Conservation (phyloP, 2,113 vertebrate species). For the Ceyx margarethae region DNA sequence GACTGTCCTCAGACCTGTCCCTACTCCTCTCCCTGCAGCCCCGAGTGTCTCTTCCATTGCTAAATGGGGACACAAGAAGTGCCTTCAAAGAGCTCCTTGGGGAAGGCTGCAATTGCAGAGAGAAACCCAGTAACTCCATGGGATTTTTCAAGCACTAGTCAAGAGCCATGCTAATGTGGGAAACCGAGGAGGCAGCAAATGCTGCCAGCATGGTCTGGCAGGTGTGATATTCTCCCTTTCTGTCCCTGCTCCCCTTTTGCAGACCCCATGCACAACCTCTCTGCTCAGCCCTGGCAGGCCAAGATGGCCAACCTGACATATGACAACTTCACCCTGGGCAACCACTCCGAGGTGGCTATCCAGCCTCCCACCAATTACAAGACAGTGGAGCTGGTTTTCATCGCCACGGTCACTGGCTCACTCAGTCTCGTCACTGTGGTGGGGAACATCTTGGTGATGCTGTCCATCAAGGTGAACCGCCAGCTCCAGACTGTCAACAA, state of each 20-base stretch:
- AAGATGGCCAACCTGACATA: constrained; percentile 83
- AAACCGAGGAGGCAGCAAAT: neutral
- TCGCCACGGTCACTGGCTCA: constrained; percentile 91
- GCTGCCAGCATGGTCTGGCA: neutral
- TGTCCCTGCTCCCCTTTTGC: neutral
- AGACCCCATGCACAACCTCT: constrained; percentile 79
- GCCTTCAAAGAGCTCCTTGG: neutral
- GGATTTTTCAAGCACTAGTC: neutral
- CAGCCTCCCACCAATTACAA: constrained; percentile 80
- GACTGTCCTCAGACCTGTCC: neutral
- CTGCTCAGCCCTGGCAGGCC: constrained; percentile 61
- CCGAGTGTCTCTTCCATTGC: neutral
- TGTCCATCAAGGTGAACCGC: constrained; percentile 98
- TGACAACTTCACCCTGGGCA: constrained; percentile 69
- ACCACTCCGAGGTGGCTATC: constrained; percentile 51
- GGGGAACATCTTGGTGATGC: constrained; percentile 97
- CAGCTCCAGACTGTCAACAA: constrained; percentile 99
- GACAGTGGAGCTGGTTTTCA: constrained; percentile 94
- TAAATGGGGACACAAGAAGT: neutral
- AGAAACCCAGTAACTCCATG: neutral
- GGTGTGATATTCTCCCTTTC: neutral
- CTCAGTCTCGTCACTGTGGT: constrained; percentile 96
- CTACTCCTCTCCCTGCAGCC: neutral
- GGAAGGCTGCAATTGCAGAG: neutral
- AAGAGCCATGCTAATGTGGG: neutral